A percentile compares a stretch with the other conserved stretches of the same genome.
These are phyloP conservation scores for Aptenodytes patagonicus DNA, from an alignment of 2,113 vertebrate species.

Conservation along the genomic window DNA sequence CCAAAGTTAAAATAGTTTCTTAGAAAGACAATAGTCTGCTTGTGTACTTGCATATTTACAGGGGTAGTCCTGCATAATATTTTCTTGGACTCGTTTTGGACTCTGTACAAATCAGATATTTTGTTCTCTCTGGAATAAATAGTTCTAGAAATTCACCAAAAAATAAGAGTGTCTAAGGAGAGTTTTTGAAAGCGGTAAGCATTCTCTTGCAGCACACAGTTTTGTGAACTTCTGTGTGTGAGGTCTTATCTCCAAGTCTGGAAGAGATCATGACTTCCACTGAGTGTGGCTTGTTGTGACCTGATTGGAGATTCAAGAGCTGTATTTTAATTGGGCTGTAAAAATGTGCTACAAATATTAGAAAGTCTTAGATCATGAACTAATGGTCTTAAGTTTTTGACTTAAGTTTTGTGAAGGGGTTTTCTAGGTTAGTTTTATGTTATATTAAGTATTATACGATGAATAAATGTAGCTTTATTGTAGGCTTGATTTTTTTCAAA, in stretches of 20 bases:
- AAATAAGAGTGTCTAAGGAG: background rate
- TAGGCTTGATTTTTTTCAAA: background rate
- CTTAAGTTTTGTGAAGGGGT: background rate
- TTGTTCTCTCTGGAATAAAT: background rate
- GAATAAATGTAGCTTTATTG: background rate
- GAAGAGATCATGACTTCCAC: background rate
- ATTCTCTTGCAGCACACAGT: background rate
- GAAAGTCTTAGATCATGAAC: background rate
- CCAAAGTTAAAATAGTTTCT: background rate
- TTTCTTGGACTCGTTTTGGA: background rate
- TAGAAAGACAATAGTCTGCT: background rate
- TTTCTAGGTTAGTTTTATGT: background rate
- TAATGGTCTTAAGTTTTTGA: background rate
- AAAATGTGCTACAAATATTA: background rate
- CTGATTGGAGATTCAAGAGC: background rate
- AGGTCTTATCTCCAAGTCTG: background rate
- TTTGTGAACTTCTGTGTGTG: background rate
- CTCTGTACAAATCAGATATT: background rate
- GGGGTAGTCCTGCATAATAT: background rate
- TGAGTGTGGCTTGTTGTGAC: background rate
- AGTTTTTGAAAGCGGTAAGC: background rate
- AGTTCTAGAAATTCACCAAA: background rate
- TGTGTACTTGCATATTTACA: background rate
- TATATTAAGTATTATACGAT: accelerated
- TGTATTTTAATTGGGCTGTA: background rate